These are phyloP conservation scores for Monarcha castaneiventris DNA, from an alignment of 2,113 vertebrate species.

Conservation along the genomic window DNA sequence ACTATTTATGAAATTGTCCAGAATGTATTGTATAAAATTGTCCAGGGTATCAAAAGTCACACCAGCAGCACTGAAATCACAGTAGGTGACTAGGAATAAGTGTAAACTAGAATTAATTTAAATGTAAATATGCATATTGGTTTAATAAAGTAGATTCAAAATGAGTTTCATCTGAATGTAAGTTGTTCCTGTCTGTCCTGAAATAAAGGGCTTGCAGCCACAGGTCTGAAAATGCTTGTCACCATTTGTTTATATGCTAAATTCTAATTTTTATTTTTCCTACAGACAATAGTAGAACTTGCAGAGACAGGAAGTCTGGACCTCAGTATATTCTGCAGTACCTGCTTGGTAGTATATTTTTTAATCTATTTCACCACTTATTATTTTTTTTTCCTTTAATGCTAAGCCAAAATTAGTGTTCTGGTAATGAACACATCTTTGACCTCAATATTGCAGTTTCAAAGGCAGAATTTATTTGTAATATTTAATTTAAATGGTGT, in stretches of 20 bases:
- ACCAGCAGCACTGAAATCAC: background rate
- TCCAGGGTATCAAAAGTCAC: background rate
- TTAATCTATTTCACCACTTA: background rate
- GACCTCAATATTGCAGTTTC: background rate
- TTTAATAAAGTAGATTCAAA: background rate
- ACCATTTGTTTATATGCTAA: background rate
- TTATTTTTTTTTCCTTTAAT: background rate
- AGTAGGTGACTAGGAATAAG: background rate
- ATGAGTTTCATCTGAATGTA: background rate
- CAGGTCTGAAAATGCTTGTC: background rate
- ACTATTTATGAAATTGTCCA: background rate
- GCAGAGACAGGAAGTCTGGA: constrained; percentile 97
- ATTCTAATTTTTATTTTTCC: background rate
- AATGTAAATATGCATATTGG: background rate
- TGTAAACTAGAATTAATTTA: background rate
- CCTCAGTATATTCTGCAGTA: constrained; percentile 99
- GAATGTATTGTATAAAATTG: background rate
- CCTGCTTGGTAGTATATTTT: constrained; percentile 88
- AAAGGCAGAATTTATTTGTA: background rate
- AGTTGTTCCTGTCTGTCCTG: background rate
- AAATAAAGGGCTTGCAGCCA: background rate
- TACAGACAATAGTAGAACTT: constrained; percentile 96
- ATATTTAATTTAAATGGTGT: background rate
- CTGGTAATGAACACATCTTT: background rate
- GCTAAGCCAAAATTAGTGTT: background rate